Conservation (phyloP, 2,113 vertebrate genomes). For the Hippoglossus stenolepis region DNA sequence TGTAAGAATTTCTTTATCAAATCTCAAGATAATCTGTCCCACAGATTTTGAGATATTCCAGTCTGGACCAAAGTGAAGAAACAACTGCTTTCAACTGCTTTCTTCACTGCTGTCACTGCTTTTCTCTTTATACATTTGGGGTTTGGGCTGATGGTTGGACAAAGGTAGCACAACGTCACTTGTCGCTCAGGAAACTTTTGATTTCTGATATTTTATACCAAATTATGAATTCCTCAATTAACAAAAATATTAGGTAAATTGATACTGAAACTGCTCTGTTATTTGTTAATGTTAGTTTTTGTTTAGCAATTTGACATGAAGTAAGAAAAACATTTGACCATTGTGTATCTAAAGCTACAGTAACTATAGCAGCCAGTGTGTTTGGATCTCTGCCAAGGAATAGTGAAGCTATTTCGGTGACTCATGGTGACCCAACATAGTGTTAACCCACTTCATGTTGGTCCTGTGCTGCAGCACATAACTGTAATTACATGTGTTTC, state of each 20-base stretch:
- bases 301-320: neutral
- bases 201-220: neutral
- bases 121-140: neutral
- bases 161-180: neutral
- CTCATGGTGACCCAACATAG: constrained; percentile 3
- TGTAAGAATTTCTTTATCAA: neutral
- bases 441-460: constrained; percentile 5
- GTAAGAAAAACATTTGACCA: neutral
- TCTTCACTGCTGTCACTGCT: too few relatives aligned
- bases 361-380: neutral
- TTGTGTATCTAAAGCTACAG: neutral
- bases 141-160: neutral
- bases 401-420: constrained; percentile 2
- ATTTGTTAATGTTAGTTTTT: neutral
- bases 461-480: constrained; percentile 16
- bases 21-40: neutral
- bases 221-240: neutral
- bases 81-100: too few relatives aligned
- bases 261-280: too few relatives aligned
- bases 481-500: constrained; percentile 15
- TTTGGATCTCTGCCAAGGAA: neutral
- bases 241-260: too few relatives aligned
- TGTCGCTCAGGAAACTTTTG: neutral
- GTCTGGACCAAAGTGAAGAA: neutral
- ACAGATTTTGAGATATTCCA: neutral